Conservation (phyloP, 2,888 invertebrate species). For the Ophioninae sp. region DNA sequence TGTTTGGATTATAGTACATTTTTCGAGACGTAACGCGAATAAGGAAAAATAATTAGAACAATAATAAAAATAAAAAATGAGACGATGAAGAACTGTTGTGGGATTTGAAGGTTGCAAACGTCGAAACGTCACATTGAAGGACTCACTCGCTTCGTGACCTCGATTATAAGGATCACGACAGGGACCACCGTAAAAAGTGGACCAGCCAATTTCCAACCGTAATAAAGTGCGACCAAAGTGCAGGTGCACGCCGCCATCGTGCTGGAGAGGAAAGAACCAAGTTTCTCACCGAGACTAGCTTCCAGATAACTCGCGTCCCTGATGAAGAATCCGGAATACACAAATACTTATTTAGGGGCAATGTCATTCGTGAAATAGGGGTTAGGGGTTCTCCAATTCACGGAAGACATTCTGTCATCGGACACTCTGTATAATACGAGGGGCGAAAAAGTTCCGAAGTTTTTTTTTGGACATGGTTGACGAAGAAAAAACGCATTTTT, state of each 20-base stretch:
- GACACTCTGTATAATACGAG: no score
- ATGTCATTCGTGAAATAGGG: no score
- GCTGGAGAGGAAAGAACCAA: constrained; percentile 57
- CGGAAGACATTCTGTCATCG: no score
- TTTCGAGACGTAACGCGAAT: neutral
- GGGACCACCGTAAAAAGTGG: constrained; percentile 80
- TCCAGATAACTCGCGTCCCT: constrained; percentile 47
- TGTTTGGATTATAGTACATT: neutral
- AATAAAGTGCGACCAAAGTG: constrained; percentile 78
- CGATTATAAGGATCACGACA: constrained; percentile 76
- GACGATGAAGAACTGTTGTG: neutral
- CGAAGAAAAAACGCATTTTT: no score
- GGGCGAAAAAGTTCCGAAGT: no score
- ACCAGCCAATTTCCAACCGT: constrained; percentile 81
- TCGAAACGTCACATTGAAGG: neutral
- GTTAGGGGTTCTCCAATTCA: no score
- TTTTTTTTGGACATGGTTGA: no score
- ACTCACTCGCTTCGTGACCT: constrained; percentile 75
- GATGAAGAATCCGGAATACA: neutral
- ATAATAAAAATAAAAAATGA: neutral
- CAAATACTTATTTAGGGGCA: neutral
- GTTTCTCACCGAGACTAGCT: constrained; percentile 57
- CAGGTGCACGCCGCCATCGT: constrained; percentile 71
- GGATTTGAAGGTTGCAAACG: neutral
- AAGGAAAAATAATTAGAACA: neutral